These are phyloP conservation scores for Gallinago nigripennis DNA, from an alignment of 2,797 vertebrate species.

Conservation along the genomic window DNA sequence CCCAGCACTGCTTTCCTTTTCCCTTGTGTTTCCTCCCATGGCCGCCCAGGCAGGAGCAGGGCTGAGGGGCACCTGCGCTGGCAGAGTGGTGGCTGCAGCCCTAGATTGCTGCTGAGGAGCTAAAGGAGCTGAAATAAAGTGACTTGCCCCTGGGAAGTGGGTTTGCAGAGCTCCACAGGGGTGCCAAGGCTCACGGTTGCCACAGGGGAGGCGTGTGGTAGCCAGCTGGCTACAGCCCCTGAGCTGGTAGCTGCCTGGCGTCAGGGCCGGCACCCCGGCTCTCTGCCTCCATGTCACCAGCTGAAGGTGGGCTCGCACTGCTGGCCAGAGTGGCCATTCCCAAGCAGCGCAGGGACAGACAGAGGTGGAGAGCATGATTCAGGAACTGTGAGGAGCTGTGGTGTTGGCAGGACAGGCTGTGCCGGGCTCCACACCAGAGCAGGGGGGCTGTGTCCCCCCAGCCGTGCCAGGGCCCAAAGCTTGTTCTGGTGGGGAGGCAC, in stretches of 20 bases:
- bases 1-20: background rate
- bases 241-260: background rate
- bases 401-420: accelerated
- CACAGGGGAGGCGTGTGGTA: accelerated
- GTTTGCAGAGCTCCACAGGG: background rate
- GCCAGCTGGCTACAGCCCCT: background rate
- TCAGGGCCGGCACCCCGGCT: no score
- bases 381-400: background rate
- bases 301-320: accelerated
- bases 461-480: background rate
- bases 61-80: background rate
- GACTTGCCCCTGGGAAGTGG: background rate
- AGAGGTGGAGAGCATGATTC: accelerated
- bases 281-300: background rate
- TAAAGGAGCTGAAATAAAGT: background rate
- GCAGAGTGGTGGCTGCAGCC: background rate
- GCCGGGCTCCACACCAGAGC: background rate
- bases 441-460: background rate
- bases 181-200: background rate
- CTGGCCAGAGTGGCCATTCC: background rate
- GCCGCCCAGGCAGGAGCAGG: background rate
- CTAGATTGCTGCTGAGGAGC: background rate
- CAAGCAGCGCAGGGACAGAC: background rate
- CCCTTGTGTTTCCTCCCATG: background rate
- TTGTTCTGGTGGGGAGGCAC: background rate